Percentiles rank a stretch among this genome's conserved stretches.
These are phyloP conservation scores for Semicossyphus pulcher DNA, from an alignment of 2,113 vertebrate species.

Conservation along the genomic window DNA sequence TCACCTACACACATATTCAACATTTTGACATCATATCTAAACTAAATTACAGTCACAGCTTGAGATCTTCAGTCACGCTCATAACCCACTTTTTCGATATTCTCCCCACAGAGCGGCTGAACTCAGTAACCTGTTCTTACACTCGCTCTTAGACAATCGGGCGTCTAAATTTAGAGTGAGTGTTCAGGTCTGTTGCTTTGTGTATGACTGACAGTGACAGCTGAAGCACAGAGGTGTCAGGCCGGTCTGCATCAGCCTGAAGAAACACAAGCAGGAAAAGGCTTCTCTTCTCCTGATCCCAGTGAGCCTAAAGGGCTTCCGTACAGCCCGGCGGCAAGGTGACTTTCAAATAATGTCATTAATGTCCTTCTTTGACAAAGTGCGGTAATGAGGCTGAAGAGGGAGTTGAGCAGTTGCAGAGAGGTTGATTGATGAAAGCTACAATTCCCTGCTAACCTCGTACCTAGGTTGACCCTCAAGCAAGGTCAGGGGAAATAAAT, in stretches of 20 bases:
- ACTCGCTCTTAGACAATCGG: conserved; percentile 47
- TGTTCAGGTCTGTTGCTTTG: conserved; percentile 58
- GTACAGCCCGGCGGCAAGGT: conserved; percentile 47
- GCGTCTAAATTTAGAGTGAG: conserved; percentile 64
- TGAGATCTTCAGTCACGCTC: background rate
- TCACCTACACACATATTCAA: background rate
- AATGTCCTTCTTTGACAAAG: conserved; percentile 37
- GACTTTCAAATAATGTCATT: conserved; percentile 57
- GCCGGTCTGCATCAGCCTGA: conserved; percentile 19
- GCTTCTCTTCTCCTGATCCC: conserved; percentile 23
- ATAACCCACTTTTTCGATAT: background rate
- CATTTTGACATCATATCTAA: background rate
- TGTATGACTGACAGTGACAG: conserved; percentile 66
- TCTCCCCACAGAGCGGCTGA: conserved; percentile 1
- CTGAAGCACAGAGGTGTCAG: conserved; percentile 60
- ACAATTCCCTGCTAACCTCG: conserved; percentile 21
- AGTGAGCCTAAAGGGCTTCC: conserved; percentile 11
- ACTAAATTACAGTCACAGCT: background rate
- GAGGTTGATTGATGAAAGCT: conserved; percentile 54
- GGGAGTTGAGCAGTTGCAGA: conserved; percentile 25
- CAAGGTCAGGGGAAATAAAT: conserved; percentile 26
- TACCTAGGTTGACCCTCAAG: conserved; percentile 34
- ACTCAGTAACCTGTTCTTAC: conserved; percentile 22
- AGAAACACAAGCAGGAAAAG: conserved; percentile 34
- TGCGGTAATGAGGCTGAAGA: conserved; percentile 59